Evolutionary conservation across 2,797 vertebrate genomes (phyloP), one percentile per base, ranked within the genome.

Genomic region (Picus viridis): DNA sequence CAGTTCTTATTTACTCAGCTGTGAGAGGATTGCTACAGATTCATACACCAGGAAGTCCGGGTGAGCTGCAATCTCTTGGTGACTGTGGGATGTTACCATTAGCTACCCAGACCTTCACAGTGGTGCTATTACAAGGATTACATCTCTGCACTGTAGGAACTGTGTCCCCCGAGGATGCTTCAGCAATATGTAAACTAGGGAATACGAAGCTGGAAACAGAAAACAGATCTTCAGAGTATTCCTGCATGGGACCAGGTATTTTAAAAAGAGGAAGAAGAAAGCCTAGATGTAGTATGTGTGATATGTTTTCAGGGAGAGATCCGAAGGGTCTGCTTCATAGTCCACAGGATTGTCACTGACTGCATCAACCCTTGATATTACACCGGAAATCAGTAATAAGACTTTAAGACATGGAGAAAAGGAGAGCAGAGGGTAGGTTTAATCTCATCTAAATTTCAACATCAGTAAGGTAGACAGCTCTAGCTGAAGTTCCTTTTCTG

Each of bases 1-100:
- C 72, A 70, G 17, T 86, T 82, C 88, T 86, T 91, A 84, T 77
- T 96, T 93, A 79, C 63, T 72, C 71, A 54, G 22, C 26, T 70
- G n/a, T 51, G 56, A 64, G 24, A 68, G 14, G 10, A 67, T 64
- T 90, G 62, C 63, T 86, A 23, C 54, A 73, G 26, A 71, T 36
- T 74, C 51, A 61, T 61, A 73, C 76, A 74, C 79, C 58, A 88
- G 69, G 57, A 92, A 78, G 45, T 12, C 59, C 32, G 71, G 61
- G 64, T 81, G 74, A 86, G 45, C 62, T 65, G 36, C 43, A 70
- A 2, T 54, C 62, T 71, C 67, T 51, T 24, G 24, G 45, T 45
- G 32, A 19, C 61, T 20, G 20, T 14, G 27, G 20, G 58, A 71
- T 70, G 32, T 71, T 49, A 78, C 39, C 39, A 53, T 83, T 92